Conservation (phyloP, 2,113 vertebrate genomes). For the Pandion haliaetus region DNA sequence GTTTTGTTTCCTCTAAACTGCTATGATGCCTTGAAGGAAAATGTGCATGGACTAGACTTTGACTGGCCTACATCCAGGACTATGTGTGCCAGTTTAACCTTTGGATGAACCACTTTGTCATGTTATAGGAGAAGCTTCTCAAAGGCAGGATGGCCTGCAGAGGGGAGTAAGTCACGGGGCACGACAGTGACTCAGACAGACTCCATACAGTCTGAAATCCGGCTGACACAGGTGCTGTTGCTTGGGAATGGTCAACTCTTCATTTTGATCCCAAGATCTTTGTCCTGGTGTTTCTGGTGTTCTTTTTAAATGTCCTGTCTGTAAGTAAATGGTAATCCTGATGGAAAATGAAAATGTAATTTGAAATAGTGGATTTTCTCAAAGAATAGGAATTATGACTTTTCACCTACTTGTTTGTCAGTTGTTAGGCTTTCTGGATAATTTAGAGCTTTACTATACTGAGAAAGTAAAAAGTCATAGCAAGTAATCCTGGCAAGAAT, state of each 20-base stretch:
- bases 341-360: not conserved
- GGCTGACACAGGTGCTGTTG: not conserved
- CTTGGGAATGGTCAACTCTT: not conserved
- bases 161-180: not conserved
- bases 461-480: not conserved
- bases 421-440: not conserved
- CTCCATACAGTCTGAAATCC: not conserved
- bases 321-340: not conserved
- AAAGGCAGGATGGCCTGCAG: not conserved
- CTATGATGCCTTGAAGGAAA: not conserved
- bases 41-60: not conserved
- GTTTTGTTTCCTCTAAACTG: not conserved
- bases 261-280: not conserved
- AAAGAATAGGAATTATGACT: not conserved
- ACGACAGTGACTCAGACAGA: not conserved
- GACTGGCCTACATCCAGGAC: not conserved
- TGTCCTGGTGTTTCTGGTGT: not conserved
- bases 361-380: not conserved
- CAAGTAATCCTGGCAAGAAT: not conserved
- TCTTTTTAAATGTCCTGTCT: not conserved
- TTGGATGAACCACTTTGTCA: not conserved
- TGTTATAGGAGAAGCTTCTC: not conserved
- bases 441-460: not conserved
- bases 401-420: not conserved
- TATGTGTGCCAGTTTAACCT: not conserved